Evolutionary conservation across 2,113 vertebrate genomes (phyloP).

Genomic region (Pelobates fuscus): DNA sequence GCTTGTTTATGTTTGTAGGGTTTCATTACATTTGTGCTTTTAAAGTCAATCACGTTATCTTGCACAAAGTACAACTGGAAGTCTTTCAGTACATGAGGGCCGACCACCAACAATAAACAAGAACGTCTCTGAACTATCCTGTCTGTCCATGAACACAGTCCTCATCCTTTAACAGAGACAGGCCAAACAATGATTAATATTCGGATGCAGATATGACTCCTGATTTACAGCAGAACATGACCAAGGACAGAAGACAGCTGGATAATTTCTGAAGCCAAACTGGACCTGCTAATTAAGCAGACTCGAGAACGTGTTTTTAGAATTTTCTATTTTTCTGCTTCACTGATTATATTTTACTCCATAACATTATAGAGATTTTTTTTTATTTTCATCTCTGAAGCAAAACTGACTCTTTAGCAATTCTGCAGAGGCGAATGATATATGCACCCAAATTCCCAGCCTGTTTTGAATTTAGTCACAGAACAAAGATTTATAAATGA

Average conservation of each 20-base stretch:
- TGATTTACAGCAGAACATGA: constrained; percentile 17
- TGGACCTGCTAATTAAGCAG: constrained; percentile 25
- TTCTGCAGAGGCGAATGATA: background rate
- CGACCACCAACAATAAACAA: constrained; percentile 1
- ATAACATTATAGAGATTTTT: background rate
- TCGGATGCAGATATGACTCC: constrained; percentile 30
- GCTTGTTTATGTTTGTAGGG: background rate
- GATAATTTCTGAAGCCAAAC: constrained; percentile 20
- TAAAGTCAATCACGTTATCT: constrained; percentile 10
- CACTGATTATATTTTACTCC: background rate
- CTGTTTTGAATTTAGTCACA: constrained; percentile 13
- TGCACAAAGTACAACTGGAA: background rate
- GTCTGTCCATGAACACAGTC: constrained; percentile 12
- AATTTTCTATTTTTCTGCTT: background rate
- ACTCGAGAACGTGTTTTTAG: constrained; percentile 6
- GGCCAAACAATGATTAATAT: constrained; percentile 37
- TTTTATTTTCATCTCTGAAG: background rate
- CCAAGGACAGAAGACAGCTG: constrained; percentile 18
- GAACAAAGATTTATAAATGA: background rate
- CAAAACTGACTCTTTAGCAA: background rate
- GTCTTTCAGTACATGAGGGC: constrained; percentile 9
- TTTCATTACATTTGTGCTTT: constrained; percentile 4
- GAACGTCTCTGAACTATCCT: too few species aligned
- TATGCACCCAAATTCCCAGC: background rate
- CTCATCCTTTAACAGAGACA: constrained; percentile 5